Conservation (phyloP, 2,113 vertebrate genomes). For the Bos javanicus region DNA sequence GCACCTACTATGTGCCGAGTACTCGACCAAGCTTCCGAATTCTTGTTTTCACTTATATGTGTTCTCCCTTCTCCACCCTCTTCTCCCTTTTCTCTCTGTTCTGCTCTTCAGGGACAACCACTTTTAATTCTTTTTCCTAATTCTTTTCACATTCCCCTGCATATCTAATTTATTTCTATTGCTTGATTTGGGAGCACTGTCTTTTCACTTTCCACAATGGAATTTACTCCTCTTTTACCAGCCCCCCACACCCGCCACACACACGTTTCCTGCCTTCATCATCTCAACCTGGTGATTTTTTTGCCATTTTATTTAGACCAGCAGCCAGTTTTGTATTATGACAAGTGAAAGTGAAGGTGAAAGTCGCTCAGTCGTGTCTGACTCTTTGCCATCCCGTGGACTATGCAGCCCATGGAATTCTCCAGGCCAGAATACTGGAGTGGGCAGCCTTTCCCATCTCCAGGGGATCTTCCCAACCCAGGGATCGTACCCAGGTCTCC, state of each 20-base stretch:
- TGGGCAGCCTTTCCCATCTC: neutral
- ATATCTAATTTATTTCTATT: accelerated
- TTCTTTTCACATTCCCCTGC: neutral
- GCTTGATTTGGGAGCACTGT: neutral
- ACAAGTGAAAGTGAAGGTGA: neutral
- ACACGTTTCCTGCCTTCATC: no score
- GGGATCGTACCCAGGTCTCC: neutral
- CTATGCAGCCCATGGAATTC: neutral
- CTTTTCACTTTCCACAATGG: accelerated
- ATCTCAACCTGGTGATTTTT: accelerated
- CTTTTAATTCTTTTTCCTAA: neutral
- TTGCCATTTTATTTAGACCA: neutral
- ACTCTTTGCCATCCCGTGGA: neutral
- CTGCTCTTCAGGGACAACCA: accelerated
- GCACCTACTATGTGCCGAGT: accelerated
- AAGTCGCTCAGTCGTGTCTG: accelerated
- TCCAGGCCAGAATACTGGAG: neutral
- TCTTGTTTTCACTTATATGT: accelerated
- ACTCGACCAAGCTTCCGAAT: accelerated
- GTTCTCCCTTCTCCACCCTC: accelerated
- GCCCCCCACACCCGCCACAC: accelerated
- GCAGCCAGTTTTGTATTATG: no score
- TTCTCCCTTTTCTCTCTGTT: neutral
- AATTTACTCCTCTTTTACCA: neutral
- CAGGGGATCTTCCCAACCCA: neutral